Evolutionary conservation across 2,797 vertebrate genomes (phyloP), one percentile per base, ranked within the genome.

Genomic region (Coregonus sp.): DNA sequence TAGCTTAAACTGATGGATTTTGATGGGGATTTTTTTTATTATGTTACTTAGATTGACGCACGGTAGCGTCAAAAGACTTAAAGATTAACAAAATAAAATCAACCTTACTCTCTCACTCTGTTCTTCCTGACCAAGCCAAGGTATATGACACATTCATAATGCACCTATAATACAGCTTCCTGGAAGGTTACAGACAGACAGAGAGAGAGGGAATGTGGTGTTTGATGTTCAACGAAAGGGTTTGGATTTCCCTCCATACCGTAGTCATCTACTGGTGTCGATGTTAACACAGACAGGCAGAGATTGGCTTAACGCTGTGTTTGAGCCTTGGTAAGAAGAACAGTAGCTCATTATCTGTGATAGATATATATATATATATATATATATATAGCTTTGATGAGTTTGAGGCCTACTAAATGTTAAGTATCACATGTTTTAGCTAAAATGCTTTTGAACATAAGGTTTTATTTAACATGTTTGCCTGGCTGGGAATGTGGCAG

Each of bases 191-290:
- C 25, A 37, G 7, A 54, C 31, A 69, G 25, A 47, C 33, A 6
- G 18, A 14, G 52, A 14, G 52, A 11, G 52, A 71, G 12, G 15
- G 47, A 15, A 33, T 29, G 12, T 20, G 20, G 5, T 16, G 61
- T 52, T 71, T 79, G 66, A 74, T 51, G 40, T 71, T 31, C 52
- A 16, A 69, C 29, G 25, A 56, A 75, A 47, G 54, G 59, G 52
- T 37, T 52, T 47, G 16, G 3, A 63, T 59, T 71, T 66, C 75
- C 65, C 29, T 25, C 29, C 20, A 29, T 35, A 15, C 35, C 35
- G n/a, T 50, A 35, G n/a, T 75, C 73, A 75, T 18, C 63, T 40
- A 74, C 73, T 25, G 47, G 61, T 18, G 54, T 31, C 31, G 65
- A 67, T 25, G 59, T 54, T 52, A 51, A 81, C 72, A 67, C 71